phyloP scores from a whole-genome alignment of 2,888 invertebrate species.

The Plebejus melissa region DNA sequence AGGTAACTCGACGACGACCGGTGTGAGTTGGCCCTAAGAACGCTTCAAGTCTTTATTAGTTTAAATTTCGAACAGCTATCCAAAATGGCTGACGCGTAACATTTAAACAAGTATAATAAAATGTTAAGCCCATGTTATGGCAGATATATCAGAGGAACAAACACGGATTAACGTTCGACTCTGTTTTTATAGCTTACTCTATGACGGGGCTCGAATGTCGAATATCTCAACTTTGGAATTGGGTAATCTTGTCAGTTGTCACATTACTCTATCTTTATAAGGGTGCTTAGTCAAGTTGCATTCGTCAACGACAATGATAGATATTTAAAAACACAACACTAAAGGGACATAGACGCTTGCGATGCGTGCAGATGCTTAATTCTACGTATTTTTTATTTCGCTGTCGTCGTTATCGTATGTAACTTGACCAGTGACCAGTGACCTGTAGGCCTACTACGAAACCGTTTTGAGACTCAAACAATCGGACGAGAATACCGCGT shows the following conservation, averaged over 20 bases:
- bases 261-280: not conserved
- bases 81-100: slow-evolving; percentile 13
- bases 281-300: not conserved
- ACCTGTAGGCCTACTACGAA: too few relatives aligned
- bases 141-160: slow-evolving; percentile 13
- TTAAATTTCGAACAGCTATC: not conserved
- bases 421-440: too few relatives aligned
- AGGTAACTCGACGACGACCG: too few relatives aligned
- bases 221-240: slow-evolving; percentile 8
- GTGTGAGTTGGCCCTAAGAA: too few relatives aligned
- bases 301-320: not conserved
- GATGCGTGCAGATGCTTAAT: too few relatives aligned
- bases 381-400: too few relatives aligned
- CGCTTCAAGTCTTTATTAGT: not conserved
- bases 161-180: slow-evolving; percentile 6
- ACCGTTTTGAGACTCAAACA: too few relatives aligned
- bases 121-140: slow-evolving; percentile 18
- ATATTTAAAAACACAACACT: too few relatives aligned
- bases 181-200: slow-evolving; percentile 12
- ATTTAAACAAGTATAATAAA: slow-evolving; percentile 10
- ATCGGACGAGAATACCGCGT: too few relatives aligned
- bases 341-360: too few relatives aligned
- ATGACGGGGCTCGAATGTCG: not conserved
- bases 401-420: too few relatives aligned
- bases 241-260: not conserved